Percentiles rank a stretch among this genome's conserved stretches.
These are phyloP conservation scores for Trissoscelio sp. DNA, from an alignment of 2,888 invertebrate species.

Conservation along the genomic window DNA sequence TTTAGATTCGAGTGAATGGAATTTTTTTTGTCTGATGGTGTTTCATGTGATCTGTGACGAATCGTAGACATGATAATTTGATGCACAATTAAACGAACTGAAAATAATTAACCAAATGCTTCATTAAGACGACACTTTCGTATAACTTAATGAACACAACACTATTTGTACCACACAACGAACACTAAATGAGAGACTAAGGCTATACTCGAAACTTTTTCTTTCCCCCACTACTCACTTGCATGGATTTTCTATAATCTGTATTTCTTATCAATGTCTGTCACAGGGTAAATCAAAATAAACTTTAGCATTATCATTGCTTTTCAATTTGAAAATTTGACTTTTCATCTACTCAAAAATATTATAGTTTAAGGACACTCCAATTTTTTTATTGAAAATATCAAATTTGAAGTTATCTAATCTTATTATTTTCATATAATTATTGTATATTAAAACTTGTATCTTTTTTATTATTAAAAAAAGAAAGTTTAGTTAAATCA, in stretches of 20 bases:
- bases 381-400: too few relatives aligned
- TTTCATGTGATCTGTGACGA: slow-evolving; percentile 8
- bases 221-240: slow-evolving; percentile 33
- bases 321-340: not conserved
- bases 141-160: slow-evolving; percentile 12
- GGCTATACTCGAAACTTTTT: slow-evolving; percentile 36
- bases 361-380: too few relatives aligned
- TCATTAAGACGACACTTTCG: slow-evolving; percentile 1
- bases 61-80: slow-evolving; percentile 35
- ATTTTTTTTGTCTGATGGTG: not conserved
- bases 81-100: not conserved
- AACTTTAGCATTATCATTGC: slow-evolving; percentile 9
- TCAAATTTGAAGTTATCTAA: too few relatives aligned
- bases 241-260: slow-evolving; percentile 42
- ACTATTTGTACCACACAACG: slow-evolving; percentile 21
- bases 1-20: not conserved
- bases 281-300: slow-evolving; percentile 20
- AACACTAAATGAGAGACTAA: slow-evolving; percentile 31
- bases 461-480: too few relatives aligned
- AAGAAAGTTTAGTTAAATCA: too few relatives aligned
- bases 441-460: too few relatives aligned
- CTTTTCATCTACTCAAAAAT: too few relatives aligned
- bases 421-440: too few relatives aligned
- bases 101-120: slow-evolving; percentile 2
- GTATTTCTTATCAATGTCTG: slow-evolving; percentile 19